Conservation (phyloP, 2,113 vertebrate species). For the Pseudopipra pipra region DNA sequence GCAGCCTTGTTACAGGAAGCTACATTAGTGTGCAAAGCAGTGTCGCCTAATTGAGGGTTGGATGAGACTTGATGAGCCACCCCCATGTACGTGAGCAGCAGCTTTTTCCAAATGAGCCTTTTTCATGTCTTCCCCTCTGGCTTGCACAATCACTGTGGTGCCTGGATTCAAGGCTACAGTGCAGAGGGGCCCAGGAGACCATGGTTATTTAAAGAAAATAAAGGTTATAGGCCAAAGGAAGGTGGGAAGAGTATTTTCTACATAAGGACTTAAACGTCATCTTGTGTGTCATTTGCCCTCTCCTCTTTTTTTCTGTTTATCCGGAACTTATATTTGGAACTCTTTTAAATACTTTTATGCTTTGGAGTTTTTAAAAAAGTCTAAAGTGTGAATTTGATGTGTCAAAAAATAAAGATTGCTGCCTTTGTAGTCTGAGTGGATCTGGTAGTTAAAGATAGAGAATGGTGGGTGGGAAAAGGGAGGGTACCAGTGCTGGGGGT, state of each 20-base stretch:
- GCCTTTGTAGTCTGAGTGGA: constrained; percentile 33
- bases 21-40: background rate
- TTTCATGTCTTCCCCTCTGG: background rate
- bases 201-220: background rate
- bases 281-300: background rate
- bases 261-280: background rate
- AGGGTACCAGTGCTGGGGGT: background rate
- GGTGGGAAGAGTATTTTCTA: background rate
- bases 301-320: background rate
- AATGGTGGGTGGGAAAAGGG: background rate
- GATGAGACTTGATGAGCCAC: background rate
- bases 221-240: background rate
- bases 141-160: background rate
- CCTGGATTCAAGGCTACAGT: background rate
- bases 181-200: background rate
- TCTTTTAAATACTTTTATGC: background rate
- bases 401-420: constrained; percentile 46
- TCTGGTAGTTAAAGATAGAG: background rate
- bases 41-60: background rate
- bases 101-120: background rate
- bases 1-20: background rate
- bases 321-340: background rate
- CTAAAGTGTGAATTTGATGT: background rate
- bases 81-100: background rate
- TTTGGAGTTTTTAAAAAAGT: background rate